phyloP scores from a whole-genome alignment of 2,888 invertebrate genomes.

The Schizaphis graminum region DNA sequence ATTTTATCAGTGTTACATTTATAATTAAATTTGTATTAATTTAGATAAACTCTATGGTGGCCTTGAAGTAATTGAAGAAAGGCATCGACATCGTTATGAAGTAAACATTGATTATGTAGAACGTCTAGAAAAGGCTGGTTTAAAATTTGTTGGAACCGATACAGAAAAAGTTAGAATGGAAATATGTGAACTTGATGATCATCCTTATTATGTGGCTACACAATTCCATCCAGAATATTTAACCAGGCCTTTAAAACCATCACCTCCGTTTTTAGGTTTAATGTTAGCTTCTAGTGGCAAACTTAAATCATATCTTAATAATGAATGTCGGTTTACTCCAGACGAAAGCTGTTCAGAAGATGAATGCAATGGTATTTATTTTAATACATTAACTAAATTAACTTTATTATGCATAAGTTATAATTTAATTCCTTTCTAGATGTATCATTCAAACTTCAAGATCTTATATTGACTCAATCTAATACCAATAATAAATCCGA shows the following conservation, averaged over 20 bases:
- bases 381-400: neutral
- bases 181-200: constrained; percentile 87
- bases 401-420: neutral
- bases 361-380: constrained; percentile 45
- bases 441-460: constrained; percentile 50
- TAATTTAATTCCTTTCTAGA: constrained; percentile 32
- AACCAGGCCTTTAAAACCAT: constrained; percentile 90
- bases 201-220: constrained; percentile 94
- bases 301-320: constrained; percentile 77
- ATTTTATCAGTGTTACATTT: neutral
- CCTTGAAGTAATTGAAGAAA: constrained; percentile 86
- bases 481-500: neutral
- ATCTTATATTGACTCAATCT: neutral
- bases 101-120: constrained; percentile 91
- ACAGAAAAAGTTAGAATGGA: constrained; percentile 92
- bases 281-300: constrained; percentile 90
- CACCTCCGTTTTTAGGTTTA: constrained; percentile 95
- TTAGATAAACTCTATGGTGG: constrained; percentile 83
- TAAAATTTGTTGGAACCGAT: constrained; percentile 92
- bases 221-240: constrained; percentile 99
- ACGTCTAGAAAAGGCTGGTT: constrained; percentile 83
- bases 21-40: constrained; percentile 66
- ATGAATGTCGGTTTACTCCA: constrained; percentile 62
- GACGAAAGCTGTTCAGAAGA: constrained; percentile 58
- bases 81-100: constrained; percentile 98